Base-by-base conservation (phyloP, 1,140 invertebrate genomes). In the Arion vulgaris region DNA sequence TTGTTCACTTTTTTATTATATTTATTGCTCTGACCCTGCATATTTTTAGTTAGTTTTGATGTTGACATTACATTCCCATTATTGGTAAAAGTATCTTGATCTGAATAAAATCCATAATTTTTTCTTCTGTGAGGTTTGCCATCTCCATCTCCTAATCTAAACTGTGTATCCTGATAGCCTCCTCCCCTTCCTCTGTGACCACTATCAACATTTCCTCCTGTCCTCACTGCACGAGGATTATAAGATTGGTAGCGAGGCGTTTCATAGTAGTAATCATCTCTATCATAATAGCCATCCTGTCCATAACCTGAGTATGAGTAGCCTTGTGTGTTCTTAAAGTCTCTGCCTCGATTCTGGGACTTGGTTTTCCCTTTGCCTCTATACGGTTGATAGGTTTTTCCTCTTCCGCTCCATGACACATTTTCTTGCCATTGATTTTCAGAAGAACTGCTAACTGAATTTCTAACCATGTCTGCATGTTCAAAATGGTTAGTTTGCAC, bases 201-300 rank as follows among this genome's bases (percentile, higher is more conserved):
- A 17, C 1, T 41, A 41, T 72, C 41, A 39, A 17, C 23, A 41
- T 39, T 41, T 1, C 71, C 71, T 39, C 68, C 38, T 72, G 26
- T 39, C 26, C 71, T 45, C 7, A 11, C 41, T 7, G 0, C 15
- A n/a, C 28, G 23, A 15, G 38, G 7, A n/a, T 72, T 41, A 45
- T 41, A 39, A 72, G n/a, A 2, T 2, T 72, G 26, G 11, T 72
- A 45, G 41, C 13, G 26, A 41, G 36, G 39, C 4, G 71, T 45
- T 23, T 72, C 71, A 41, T 41, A 72, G n/a, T 72, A 72, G 23
- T 72, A 72, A n/a, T 72, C 36, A 39, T 72, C 71, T 41, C 41
- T 45, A 19, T 41, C 71, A 39, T 41, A 41, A 41, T 7, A 72
- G 23, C 41, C 36, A 41, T 32, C 41, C 71, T 72, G 71, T 5